Evolutionary conservation across 2,113 vertebrate species (phyloP).

Genomic region (Apeltes quadracus): DNA sequence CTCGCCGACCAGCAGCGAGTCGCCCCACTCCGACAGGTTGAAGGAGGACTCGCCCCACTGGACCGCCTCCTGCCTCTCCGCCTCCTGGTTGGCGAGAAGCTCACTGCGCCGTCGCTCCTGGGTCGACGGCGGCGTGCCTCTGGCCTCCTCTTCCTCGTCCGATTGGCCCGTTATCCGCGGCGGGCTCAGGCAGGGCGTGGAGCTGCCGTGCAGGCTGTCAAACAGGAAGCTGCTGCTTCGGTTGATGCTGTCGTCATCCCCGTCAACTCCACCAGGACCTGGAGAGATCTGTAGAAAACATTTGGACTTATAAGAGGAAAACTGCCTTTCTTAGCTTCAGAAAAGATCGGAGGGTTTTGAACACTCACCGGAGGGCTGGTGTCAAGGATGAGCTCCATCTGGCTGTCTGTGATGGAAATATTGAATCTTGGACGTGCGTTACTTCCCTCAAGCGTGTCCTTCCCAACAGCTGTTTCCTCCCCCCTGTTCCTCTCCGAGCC

Average conservation of each 20-base stretch:
- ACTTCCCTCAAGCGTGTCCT: conserved; percentile 17
- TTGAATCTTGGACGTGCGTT: conserved; percentile 68
- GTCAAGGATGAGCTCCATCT: conserved; percentile 88
- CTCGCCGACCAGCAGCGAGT: conserved; percentile 83
- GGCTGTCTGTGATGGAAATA: conserved; percentile 90
- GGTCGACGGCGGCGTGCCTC: conserved; percentile 9
- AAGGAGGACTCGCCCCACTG: conserved; percentile 85
- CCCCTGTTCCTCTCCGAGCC: conserved; percentile 12
- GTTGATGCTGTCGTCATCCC: conserved; percentile 79
- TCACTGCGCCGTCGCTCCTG: conserved; percentile 62
- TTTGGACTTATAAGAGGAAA: not conserved
- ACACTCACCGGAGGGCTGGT: conserved; percentile 82
- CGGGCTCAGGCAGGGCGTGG: conserved; percentile 63
- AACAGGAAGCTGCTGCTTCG: conserved; percentile 91
- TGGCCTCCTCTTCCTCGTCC: conserved; percentile 57
- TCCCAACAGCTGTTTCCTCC: conserved; percentile 7
- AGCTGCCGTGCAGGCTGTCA: conserved; percentile 86
- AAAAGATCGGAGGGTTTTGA: not conserved
- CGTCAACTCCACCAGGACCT: conserved; percentile 21
- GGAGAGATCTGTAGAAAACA: conserved; percentile 55
- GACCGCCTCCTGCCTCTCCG: conserved; percentile 74
- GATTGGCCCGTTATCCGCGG: conserved; percentile 23
- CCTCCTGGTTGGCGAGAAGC: conserved; percentile 69
- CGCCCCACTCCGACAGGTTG: conserved; percentile 85
- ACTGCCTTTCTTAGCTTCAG: too few relatives aligned